These are phyloP conservation scores for Hemitrygon akajei DNA, from an alignment of 2,797 vertebrate genomes.

Conservation along the genomic window DNA sequence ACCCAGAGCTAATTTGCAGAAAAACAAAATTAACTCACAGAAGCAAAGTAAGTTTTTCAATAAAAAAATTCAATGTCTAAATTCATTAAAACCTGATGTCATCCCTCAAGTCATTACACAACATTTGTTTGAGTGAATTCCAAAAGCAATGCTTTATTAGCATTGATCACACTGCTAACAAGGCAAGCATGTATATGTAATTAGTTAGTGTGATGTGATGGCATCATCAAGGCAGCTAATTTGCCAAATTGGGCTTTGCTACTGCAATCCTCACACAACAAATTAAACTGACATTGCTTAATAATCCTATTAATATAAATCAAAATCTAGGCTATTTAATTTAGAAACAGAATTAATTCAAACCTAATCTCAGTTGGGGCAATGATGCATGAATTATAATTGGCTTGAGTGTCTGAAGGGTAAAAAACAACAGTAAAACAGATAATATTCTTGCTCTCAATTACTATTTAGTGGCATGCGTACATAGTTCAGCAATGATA, in stretches of 20 bases:
- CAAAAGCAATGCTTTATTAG: conserved; percentile 8
- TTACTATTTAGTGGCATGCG: background rate
- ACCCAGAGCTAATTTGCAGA: background rate
- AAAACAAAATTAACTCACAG: background rate
- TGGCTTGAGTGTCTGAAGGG: background rate
- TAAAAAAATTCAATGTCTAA: background rate
- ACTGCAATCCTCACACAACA: background rate
- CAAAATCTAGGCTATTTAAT: conserved; percentile 5
- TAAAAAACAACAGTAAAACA: background rate
- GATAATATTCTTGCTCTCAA: background rate
- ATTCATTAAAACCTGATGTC: background rate
- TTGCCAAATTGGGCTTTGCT: background rate
- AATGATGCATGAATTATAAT: background rate
- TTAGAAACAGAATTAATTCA: background rate
- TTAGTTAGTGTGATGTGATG: conserved; percentile 15
- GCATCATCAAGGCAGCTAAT: conserved; percentile 10
- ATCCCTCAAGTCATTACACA: background rate
- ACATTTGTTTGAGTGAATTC: background rate
- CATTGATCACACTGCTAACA: conserved; percentile 7
- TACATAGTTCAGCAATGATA: background rate
- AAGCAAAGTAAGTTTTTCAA: background rate
- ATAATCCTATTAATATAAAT: conserved; percentile 3
- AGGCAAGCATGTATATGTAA: conserved; percentile 7
- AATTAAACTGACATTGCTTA: conserved; percentile 8
- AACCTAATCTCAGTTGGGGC: background rate